Percentiles rank a stretch among this genome's conserved stretches.
Evolutionary conservation across 2,888 invertebrate species (phyloP).

Genomic region (Phortica okadai): DNA sequence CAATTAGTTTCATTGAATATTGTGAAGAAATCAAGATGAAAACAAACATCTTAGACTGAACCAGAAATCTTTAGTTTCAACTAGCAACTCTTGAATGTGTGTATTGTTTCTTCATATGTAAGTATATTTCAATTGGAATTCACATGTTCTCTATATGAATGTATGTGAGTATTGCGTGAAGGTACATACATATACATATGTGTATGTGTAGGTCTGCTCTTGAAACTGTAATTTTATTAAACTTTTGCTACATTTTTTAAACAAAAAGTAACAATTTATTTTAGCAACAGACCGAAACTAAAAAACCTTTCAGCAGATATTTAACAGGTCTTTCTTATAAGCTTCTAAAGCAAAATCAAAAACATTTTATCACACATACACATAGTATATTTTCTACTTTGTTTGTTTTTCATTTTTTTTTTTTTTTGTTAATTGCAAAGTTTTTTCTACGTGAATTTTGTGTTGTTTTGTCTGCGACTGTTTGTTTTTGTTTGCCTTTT

Average conservation of each 20-base stretch:
- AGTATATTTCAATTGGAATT: background rate
- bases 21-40: background rate
- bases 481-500: conserved; percentile 26
- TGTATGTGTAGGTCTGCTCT: background rate
- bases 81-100: background rate
- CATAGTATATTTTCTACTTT: background rate
- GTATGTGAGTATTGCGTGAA: background rate
- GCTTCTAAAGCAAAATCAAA: too few species aligned
- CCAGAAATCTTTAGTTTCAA: background rate
- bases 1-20: conserved; percentile 3
- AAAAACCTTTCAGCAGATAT: too few species aligned
- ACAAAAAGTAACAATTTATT: too few species aligned
- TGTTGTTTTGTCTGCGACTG: conserved; percentile 42
- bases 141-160: background rate
- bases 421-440: conserved; percentile 27
- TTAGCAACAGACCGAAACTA: too few species aligned
- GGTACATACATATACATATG: background rate
- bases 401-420: conserved; percentile 32
- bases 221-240: conserved; percentile 56
- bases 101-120: background rate
- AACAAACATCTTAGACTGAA: background rate
- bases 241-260: conserved; percentile 53
- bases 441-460: conserved; percentile 34
- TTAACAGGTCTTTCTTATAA: too few species aligned
- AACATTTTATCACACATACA: too few species aligned